Percentiles rank a stretch among this genome's conserved stretches.
Conservation (phyloP, 1,140 invertebrate genomes). For the Maconellicoccus hirsutus region DNA sequence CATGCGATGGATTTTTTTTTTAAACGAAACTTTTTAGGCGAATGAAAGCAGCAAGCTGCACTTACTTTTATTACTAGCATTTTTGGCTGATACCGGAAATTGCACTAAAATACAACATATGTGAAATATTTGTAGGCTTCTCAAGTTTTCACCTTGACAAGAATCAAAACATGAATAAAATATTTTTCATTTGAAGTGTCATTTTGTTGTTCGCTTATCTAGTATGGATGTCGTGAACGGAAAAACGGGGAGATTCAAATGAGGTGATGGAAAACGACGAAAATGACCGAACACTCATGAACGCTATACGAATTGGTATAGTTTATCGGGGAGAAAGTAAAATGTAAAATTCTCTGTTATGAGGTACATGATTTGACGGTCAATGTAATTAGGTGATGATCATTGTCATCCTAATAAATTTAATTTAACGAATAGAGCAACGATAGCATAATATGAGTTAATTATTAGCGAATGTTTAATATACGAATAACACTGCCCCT, state of each 20-base stretch:
- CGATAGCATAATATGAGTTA: no score
- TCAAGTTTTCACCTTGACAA: background rate
- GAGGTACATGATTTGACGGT: background rate
- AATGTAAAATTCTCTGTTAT: background rate
- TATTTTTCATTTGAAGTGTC: background rate
- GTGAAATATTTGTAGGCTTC: background rate
- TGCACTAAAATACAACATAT: background rate
- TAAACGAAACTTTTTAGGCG: background rate
- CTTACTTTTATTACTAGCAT: background rate
- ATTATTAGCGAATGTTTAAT: no score
- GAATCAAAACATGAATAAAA: background rate
- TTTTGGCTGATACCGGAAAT: background rate
- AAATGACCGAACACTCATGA: no score
- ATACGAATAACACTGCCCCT: no score
- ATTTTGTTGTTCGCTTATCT: background rate
- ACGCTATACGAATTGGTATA: background rate
- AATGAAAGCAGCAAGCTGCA: background rate
- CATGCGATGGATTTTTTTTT: no score
- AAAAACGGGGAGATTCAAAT: background rate
- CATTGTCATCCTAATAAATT: background rate
- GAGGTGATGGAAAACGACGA: background rate
- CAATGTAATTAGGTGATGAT: constrained; percentile 9
- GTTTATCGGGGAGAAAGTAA: background rate
- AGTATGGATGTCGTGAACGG: background rate
- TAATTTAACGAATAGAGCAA: no score